Evolutionary conservation across 2,113 vertebrate genomes (phyloP).

Genomic region (Sylvilagus bachmani): DNA sequence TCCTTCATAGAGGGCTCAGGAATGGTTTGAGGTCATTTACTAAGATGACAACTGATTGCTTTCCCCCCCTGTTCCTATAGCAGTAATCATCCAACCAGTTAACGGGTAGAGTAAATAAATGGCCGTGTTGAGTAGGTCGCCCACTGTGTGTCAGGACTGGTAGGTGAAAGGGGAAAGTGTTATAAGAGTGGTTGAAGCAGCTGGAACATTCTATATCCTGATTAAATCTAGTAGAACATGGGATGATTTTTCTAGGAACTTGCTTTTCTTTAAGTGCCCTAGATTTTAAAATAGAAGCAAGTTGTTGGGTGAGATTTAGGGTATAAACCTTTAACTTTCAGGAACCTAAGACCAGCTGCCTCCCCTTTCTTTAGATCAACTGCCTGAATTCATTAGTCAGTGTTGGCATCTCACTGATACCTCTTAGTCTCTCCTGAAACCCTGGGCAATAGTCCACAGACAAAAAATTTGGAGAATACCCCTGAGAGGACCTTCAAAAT

Average conservation of each 20-base stretch:
- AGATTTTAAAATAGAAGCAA: neutral
- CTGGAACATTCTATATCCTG: neutral
- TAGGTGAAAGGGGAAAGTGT: neutral
- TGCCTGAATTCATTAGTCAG: neutral
- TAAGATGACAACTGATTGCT: neutral
- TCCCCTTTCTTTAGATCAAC: neutral
- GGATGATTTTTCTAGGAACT: neutral
- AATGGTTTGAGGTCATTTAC: neutral
- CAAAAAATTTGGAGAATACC: neutral
- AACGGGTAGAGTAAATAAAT: neutral
- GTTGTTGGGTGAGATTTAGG: neutral
- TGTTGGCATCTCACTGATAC: neutral
- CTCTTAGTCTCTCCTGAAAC: neutral
- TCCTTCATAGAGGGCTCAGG: neutral
- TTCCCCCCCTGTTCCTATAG: neutral
- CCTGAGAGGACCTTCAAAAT: neutral
- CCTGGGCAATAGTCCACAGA: neutral
- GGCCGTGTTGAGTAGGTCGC: neutral
- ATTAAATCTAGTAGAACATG: neutral
- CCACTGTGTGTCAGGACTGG: neutral
- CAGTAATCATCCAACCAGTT: neutral
- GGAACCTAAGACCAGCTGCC: neutral
- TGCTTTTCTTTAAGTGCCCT: neutral
- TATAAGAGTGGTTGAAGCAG: neutral
- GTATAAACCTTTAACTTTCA: neutral